Conservation (phyloP, 2,797 vertebrate genomes). For the Halcyon leucocephala region DNA sequence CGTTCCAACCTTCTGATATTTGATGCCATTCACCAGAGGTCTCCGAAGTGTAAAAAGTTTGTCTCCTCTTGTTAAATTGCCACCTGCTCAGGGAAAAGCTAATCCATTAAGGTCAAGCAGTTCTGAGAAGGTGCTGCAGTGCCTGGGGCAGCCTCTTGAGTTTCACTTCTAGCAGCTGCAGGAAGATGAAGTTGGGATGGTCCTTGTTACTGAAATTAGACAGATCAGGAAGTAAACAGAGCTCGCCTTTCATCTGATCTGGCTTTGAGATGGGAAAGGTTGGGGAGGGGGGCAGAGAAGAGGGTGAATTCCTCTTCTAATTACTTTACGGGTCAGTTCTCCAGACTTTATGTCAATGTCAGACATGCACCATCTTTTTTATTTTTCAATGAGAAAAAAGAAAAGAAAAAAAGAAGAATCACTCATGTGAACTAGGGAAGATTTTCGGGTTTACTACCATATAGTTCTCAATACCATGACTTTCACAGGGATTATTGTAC, state of each 20-base stretch:
- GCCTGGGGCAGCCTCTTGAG: slow-evolving; percentile 85
- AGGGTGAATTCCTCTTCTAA: slow-evolving; percentile 91
- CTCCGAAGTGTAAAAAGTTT: slow-evolving; percentile 83
- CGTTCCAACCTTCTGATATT: slow-evolving; percentile 62
- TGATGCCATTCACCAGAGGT: slow-evolving; percentile 70
- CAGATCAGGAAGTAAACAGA: slow-evolving; percentile 96
- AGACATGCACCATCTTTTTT: slow-evolving; percentile 84
- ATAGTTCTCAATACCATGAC: not conserved
- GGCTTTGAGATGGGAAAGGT: slow-evolving; percentile 73
- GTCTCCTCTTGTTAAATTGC: slow-evolving; percentile 79
- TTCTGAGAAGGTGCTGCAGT: slow-evolving; percentile 78
- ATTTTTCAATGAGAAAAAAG: slow-evolving; percentile 61
- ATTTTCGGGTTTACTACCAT: slow-evolving; percentile 4
- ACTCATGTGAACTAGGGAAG: not conserved
- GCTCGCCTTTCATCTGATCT: slow-evolving; percentile 90
- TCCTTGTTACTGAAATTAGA: slow-evolving; percentile 94
- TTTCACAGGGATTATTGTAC: not conserved
- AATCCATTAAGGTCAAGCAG: slow-evolving; percentile 89
- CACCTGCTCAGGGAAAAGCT: slow-evolving; percentile 84
- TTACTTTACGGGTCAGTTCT: slow-evolving; percentile 93
- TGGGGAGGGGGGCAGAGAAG: slow-evolving; percentile 68
- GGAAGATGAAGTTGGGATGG: slow-evolving; percentile 88
- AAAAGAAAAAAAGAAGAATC: slow-evolving; percentile 41
- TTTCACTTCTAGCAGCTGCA: slow-evolving; percentile 88
- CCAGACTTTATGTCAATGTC: slow-evolving; percentile 88